Percentiles rank a stretch among this genome's conserved stretches.
phyloP scores from a whole-genome alignment of 2,797 vertebrate genomes.

The Coregonus sp. region DNA sequence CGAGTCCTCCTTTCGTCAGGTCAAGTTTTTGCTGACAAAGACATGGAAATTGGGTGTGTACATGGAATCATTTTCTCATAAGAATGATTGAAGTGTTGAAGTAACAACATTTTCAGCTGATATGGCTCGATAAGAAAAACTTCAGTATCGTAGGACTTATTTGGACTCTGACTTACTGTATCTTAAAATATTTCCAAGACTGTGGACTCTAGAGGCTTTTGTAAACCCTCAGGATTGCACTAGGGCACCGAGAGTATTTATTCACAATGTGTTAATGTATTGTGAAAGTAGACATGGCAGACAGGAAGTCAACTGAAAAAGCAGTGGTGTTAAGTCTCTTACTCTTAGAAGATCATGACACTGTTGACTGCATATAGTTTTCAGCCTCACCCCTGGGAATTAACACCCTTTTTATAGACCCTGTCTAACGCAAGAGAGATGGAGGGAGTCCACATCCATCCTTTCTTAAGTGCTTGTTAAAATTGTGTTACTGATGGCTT shows the following conservation, averaged over 20 bases:
- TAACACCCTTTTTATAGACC: conserved; percentile 61
- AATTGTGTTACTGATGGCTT: conserved; percentile 57
- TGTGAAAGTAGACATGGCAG: conserved; percentile 51
- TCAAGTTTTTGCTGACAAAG: background rate
- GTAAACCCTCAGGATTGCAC: background rate
- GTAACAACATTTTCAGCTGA: too few species aligned
- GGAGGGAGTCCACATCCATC: conserved; percentile 45
- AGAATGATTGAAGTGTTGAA: background rate
- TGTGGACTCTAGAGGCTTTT: too few species aligned
- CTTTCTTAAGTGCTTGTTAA: conserved; percentile 62
- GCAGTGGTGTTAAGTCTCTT: conserved; percentile 39
- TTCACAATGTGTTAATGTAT: conserved; percentile 52
- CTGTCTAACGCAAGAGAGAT: conserved; percentile 35
- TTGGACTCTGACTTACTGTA: too few species aligned
- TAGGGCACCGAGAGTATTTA: conserved; percentile 38
- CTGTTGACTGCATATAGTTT: conserved; percentile 60
- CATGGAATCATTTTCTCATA: background rate
- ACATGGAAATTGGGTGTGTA: background rate
- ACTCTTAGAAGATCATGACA: conserved; percentile 40
- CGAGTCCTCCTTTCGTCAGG: background rate
- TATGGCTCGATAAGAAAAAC: conserved; percentile 27
- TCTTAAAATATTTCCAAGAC: too few species aligned
- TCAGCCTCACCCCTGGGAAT: conserved; percentile 57
- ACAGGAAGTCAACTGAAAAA: conserved; percentile 33
- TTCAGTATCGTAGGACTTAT: conserved; percentile 52